Conservation (phyloP, 1,140 invertebrate species). For the Drosophila persimilis region DNA sequence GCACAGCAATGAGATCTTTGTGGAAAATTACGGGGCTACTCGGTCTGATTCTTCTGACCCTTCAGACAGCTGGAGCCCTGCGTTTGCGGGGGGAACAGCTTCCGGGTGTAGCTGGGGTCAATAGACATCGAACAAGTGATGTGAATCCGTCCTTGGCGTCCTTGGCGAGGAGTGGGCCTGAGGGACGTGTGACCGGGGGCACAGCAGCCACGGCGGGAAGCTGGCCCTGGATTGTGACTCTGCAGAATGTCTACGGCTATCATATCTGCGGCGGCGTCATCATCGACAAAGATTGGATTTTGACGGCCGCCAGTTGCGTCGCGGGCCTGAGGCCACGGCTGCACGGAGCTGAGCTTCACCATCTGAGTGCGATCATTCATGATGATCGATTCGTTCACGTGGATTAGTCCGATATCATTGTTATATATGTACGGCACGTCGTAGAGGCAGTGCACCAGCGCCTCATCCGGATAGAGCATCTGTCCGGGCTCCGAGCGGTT, state of each 20-base stretch:
- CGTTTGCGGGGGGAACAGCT: conserved; percentile 37
- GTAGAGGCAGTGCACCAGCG: conserved; percentile 65
- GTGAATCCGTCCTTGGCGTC: background rate
- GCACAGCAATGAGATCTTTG: conserved; percentile 53
- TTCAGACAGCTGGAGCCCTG: conserved; percentile 15
- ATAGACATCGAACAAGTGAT: background rate
- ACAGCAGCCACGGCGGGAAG: conserved; percentile 62
- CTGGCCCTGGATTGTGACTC: conserved; percentile 81
- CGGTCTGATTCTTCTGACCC: background rate
- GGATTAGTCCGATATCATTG: conserved; percentile 85
- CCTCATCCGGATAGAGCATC: conserved; percentile 35
- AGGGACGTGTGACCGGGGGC: conserved; percentile 82
- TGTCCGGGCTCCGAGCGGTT: conserved; percentile 53
- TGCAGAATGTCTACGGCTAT: conserved; percentile 62
- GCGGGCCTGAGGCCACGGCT: conserved; percentile 53
- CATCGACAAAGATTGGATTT: conserved; percentile 68
- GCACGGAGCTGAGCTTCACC: conserved; percentile 51
- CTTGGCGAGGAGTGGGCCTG: background rate
- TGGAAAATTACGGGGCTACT: conserved; percentile 18
- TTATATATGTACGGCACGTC: conserved; percentile 59
- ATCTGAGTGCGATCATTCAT: conserved; percentile 83
- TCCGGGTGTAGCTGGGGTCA: conserved; percentile 31
- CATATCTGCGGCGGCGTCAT: conserved; percentile 83
- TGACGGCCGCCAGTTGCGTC: conserved; percentile 83
- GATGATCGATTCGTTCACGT: conserved; percentile 80